Conservation (phyloP, 2,113 vertebrate genomes). For the Panurus biarmicus region DNA sequence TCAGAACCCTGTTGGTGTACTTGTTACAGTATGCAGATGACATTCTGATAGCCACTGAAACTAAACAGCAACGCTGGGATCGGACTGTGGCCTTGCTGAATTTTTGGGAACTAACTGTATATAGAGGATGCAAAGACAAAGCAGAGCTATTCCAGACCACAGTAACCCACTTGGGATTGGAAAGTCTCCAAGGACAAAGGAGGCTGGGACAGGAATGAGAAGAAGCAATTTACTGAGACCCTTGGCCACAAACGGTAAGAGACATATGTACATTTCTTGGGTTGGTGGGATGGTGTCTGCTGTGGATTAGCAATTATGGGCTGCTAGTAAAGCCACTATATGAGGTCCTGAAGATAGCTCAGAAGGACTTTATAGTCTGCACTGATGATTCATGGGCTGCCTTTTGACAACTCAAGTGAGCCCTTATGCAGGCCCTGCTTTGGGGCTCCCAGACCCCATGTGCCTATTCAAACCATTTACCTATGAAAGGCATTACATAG, state of each 20-base stretch:
- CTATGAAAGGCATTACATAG: fast-evolving
- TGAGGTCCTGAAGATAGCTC: background rate
- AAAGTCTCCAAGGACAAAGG: background rate
- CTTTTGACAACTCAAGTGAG: background rate
- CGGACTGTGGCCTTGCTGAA: background rate
- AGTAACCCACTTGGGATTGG: background rate
- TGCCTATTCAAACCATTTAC: background rate
- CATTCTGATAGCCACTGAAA: background rate
- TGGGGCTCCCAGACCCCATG: background rate
- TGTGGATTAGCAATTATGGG: background rate
- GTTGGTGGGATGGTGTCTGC: background rate
- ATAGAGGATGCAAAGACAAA: background rate
- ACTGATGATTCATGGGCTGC: background rate
- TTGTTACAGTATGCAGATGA: background rate
- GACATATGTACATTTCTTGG: background rate
- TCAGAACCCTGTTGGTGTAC: background rate
- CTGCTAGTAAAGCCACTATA: background rate
- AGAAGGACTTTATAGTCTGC: background rate
- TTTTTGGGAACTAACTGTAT: background rate
- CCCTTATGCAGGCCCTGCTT: background rate
- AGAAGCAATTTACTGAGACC: background rate
- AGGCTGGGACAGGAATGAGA: background rate
- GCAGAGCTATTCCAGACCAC: background rate
- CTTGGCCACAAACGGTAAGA: background rate
- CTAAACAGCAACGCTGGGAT: background rate